These are phyloP conservation scores for Raja brachyura DNA, from an alignment of 2,113 vertebrate species.

Conservation along the genomic window DNA sequence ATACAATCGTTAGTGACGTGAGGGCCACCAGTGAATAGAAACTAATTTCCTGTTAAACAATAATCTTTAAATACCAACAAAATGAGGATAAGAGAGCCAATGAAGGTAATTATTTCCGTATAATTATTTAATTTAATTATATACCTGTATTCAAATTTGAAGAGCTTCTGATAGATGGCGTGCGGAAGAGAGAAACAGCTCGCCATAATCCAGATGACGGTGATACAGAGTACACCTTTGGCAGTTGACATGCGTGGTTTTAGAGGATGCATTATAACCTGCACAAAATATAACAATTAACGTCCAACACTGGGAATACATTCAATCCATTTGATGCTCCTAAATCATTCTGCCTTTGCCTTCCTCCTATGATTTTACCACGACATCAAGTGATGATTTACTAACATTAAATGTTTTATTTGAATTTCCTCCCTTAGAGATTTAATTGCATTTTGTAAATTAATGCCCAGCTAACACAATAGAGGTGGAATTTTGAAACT, in stretches of 20 bases:
- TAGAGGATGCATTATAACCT: constrained; percentile 85
- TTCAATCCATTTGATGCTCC: background rate
- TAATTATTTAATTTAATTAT: too few relatives aligned
- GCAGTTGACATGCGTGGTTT: constrained; percentile 73
- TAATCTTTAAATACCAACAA: background rate
- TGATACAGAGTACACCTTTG: constrained; percentile 67
- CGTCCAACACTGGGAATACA: too few relatives aligned
- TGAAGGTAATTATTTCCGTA: background rate
- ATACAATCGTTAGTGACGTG: background rate
- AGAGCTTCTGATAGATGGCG: constrained; percentile 86
- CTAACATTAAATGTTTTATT: background rate
- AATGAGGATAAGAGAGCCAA: background rate
- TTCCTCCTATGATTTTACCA: background rate
- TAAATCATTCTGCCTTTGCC: background rate
- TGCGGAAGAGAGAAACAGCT: constrained; percentile 86
- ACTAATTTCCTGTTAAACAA: background rate
- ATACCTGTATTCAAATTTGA: constrained; percentile 79
- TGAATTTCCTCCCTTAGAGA: background rate
- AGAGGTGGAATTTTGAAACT: background rate
- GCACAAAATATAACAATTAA: constrained; percentile 11
- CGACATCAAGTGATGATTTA: too few relatives aligned
- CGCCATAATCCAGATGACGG: constrained; percentile 83
- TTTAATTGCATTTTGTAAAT: background rate
- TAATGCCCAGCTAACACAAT: background rate
- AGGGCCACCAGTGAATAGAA: background rate